Evolutionary conservation across 1,140 invertebrate genomes (phyloP), one percentile per base, ranked within the genome.

Genomic region (Neoseiulus cucumeris): DNA sequence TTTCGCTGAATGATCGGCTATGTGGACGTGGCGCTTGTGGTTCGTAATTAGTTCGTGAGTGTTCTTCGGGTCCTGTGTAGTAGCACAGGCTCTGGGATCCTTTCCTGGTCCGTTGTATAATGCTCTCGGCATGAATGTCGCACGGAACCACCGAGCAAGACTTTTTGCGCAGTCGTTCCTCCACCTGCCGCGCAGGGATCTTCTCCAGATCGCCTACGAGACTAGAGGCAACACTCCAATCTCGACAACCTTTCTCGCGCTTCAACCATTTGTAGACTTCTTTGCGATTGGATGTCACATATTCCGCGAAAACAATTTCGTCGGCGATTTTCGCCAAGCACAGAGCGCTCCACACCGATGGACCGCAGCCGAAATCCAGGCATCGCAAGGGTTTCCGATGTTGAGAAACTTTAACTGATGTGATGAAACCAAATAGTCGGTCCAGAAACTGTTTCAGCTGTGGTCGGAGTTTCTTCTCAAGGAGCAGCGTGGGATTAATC

Each of bases 211-310:
- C 45, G 22, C 25, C 51, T 1, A 59, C 22, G 33, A 59, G 25
- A 59, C 51, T 59, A 12, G 51, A 59, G 25, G 51, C 51, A 20
- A 59, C 22, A 59, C 51, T 25, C 51, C 51, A 59, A 59, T 59
- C 22, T 20, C 14, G 14, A 25, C 51, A 59, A 0, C 25, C 22
- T 14, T 25, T 17, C 5, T 59, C 22, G 14, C 22, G 51, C 22
- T 17, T 59, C 22, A 59, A 25, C 51, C 51, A 59, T 59, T 59
- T 59, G 51, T 59, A 59, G 22, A 59, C 51, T 33, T 59, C 51
- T 25, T 59, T 59, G 6, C 51, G 22, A 9, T 59, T 59, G 12
- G 51, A 59, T 25, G 51, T 59, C 5, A 47, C 45, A 14, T 47
- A 47, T 14, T 47, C 45, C 18, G 45, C 45, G 28, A 47, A 47